Base-by-base conservation (phyloP, 2,113 vertebrate species). In the Odocoileus hemionus region DNA sequence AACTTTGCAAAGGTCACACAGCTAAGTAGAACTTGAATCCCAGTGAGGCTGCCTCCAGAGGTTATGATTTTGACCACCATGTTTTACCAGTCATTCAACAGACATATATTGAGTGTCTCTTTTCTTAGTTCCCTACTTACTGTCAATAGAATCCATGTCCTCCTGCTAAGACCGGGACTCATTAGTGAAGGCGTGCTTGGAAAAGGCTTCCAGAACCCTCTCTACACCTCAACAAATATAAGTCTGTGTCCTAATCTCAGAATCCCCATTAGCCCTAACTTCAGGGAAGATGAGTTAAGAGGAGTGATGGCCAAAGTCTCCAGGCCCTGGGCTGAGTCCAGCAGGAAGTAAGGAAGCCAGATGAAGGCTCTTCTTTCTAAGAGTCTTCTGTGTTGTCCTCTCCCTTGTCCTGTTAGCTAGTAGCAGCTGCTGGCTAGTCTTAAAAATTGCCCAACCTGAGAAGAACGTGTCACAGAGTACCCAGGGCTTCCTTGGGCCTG, bases 201-300 rank as follows among this genome's bases (percentile, higher is more conserved):
- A 39, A 86, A 95, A 96, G 83, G 36, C 50, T 96, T 97, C 86
- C 17, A 84, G 89, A 89, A 89, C 64, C 64, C 61, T 94, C 61
- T 86, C 60, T 21, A 43, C 67, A 86, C 82, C 47, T 94, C 91
- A 86, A 78, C 54, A 93, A 97, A 91, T 86, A 91, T 54, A 83
- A 54, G 55, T 60, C 39, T 93, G 36, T 94, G 89, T 78, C 83
- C 91, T 93, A 78, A 89, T 97, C 83, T 74, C 89, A n/a, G 91
- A 97, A 86, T 93, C 67, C 70, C 70, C 89, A 76, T 45, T 30
- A 79, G 52, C 88, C 47, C n/a, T 95, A 88, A 93, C 95, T 89
- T 36, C 78, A 89, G 89, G 61, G 94, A 94, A 91, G 55, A 82
- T 28, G 78, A 91, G 23, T 55, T 70, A 50, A 54, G 7, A 94